A percentile compares a stretch with the other conserved stretches of the same genome.
Evolutionary conservation across 2,113 vertebrate species (phyloP).

Genomic region (Platycercus adscitus): DNA sequence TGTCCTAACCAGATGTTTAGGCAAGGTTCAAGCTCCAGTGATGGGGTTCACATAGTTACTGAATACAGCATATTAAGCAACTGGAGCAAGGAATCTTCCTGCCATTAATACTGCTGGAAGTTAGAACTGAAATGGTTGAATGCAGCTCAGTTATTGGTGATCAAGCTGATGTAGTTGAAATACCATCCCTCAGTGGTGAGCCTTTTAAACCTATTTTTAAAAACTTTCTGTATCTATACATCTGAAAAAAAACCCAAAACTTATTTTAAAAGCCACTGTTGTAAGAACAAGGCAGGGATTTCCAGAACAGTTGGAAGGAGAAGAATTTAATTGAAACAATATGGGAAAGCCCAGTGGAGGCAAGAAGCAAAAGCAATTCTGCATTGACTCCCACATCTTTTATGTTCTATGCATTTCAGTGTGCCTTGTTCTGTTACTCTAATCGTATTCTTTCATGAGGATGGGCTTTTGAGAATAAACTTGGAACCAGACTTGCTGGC

Average conservation of each 20-base stretch:
- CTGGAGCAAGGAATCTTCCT: neutral
- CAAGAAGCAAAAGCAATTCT: neutral
- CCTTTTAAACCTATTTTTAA: neutral
- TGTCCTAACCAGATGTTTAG: neutral
- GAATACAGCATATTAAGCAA: neutral
- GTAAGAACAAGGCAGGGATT: neutral
- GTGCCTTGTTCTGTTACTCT: neutral
- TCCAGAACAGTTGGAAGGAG: neutral
- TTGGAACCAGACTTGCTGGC: neutral
- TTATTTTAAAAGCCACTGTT: neutral
- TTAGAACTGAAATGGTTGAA: neutral
- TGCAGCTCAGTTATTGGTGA: neutral
- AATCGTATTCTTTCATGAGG: slow-evolving; percentile 23
- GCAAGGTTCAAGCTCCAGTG: neutral
- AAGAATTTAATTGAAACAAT: neutral
- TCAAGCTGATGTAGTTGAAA: neutral
- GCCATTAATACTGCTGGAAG: neutral
- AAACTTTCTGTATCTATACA: neutral
- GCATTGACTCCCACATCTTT: neutral
- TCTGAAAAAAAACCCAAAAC: neutral
- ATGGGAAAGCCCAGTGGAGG: neutral
- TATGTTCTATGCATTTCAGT: neutral
- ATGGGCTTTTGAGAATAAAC: slow-evolving; percentile 26
- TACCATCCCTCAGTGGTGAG: neutral
- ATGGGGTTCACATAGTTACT: neutral